Conservation (phyloP, 2,888 invertebrate species). For the Hypomecis punctinalis region DNA sequence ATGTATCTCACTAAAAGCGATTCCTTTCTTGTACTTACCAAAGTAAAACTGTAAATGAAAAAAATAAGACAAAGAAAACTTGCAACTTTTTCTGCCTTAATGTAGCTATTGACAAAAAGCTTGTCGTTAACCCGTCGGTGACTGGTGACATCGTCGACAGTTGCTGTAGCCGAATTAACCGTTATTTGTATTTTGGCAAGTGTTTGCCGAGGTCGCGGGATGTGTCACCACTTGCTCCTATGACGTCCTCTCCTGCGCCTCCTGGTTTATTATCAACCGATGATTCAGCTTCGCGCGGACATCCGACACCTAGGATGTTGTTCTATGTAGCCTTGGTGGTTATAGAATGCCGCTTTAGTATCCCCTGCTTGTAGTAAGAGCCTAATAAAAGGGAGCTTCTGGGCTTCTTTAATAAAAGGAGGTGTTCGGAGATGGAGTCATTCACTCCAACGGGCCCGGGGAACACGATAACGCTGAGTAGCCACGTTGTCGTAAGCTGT, state of each 20-base stretch:
- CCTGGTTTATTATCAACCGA: conserved; percentile 40
- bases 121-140: conserved; percentile 7
- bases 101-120: background rate
- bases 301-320: conserved; percentile 39
- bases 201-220: conserved; percentile 54
- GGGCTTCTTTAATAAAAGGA: too few relatives aligned
- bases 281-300: conserved; percentile 41
- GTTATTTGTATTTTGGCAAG: conserved; percentile 56
- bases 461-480: too few relatives aligned
- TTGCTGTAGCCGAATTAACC: conserved; percentile 53
- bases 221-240: conserved; percentile 49
- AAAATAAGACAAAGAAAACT: background rate
- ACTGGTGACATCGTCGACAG: conserved; percentile 39
- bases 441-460: too few relatives aligned
- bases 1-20: background rate
- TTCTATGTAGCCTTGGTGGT: too few relatives aligned
- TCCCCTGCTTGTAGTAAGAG: too few relatives aligned
- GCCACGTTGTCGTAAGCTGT: too few relatives aligned
- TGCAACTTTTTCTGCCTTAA: background rate
- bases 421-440: too few relatives aligned
- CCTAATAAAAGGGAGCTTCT: too few relatives aligned
- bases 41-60: background rate
- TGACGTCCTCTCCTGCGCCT: conserved; percentile 45
- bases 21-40: background rate
- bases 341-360: too few relatives aligned